phyloP scores from a whole-genome alignment of 30 jellyfish, hydroid and myxozoan species.

The Aurelia sp. region DNA sequence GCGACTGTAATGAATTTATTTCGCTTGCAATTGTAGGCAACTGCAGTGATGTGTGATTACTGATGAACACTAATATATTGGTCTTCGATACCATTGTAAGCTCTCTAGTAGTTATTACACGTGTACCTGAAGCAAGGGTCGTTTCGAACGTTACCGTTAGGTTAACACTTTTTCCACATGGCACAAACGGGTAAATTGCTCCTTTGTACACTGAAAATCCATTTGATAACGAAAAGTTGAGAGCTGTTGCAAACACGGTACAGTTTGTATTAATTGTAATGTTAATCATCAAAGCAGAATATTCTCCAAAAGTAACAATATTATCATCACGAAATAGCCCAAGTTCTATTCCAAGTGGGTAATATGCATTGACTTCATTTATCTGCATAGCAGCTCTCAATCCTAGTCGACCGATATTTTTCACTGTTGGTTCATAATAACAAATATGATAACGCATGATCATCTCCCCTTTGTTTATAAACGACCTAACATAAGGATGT shows the following conservation, averaged over 20 bases:
- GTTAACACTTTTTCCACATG: background rate
- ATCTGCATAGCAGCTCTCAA: background rate
- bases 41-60: background rate
- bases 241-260: slow-evolving; percentile 8
- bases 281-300: slow-evolving; percentile 9
- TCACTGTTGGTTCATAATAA: slow-evolving; percentile 55
- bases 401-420: background rate
- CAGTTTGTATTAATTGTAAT: slow-evolving; percentile 31
- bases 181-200: background rate
- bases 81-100: slow-evolving; percentile 10
- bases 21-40: slow-evolving; percentile 11
- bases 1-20: background rate
- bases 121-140: background rate
- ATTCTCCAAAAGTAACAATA: slow-evolving; percentile 25
- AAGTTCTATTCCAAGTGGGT: slow-evolving; percentile 25
- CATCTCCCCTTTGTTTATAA: background rate
- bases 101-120: background rate
- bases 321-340: slow-evolving; percentile 19
- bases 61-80: slow-evolving; percentile 25
- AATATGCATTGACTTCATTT: slow-evolving; percentile 52
- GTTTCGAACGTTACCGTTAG: background rate
- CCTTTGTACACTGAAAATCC: slow-evolving; percentile 37
- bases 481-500: slow-evolving; percentile 37
- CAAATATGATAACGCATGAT: slow-evolving; percentile 56
- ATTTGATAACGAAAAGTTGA: background rate